Evolutionary conservation across 2,113 vertebrate genomes (phyloP).

Genomic region (Circaetus cinerascens): DNA sequence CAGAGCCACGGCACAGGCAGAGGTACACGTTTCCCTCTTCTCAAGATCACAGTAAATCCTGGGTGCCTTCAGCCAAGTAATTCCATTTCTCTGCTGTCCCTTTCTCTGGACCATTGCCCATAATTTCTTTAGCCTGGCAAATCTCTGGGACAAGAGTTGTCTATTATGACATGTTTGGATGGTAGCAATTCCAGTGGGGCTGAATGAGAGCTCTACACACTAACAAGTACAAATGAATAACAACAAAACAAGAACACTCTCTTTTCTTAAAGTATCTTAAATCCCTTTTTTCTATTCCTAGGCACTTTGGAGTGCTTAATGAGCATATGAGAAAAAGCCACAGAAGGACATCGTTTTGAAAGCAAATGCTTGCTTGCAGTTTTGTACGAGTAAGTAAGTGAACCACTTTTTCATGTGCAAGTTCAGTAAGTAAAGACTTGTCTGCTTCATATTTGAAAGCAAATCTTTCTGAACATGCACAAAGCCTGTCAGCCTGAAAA

Average conservation of each 20-base stretch:
- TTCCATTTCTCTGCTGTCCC: conserved; percentile 6
- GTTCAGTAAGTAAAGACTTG: conserved; percentile 12
- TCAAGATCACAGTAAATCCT: conserved; percentile 5
- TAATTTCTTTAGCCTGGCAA: conserved; percentile 28
- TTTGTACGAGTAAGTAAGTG: conserved; percentile 28
- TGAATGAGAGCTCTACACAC: conserved; percentile 1
- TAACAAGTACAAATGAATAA: conserved; percentile 39
- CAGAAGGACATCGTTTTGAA: neutral
- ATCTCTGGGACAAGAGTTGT: conserved; percentile 5
- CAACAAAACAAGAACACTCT: neutral
- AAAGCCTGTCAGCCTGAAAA: conserved; percentile 27
- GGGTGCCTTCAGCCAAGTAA: neutral
- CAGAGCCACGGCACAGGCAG: neutral
- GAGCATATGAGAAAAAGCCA: neutral
- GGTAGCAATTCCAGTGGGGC: neutral
- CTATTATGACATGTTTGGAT: conserved; percentile 9
- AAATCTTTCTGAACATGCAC: conserved; percentile 26
- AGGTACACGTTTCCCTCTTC: neutral
- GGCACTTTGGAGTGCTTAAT: neutral
- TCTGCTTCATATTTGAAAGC: conserved; percentile 3
- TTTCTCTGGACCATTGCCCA: conserved; percentile 14
- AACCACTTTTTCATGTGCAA: neutral
- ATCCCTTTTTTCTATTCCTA: conserved; percentile 6
- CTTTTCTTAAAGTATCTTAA: conserved; percentile 39
- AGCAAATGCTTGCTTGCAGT: conserved; percentile 18